Evolutionary conservation across 2,888 invertebrate species (phyloP).

Genomic region (Philereme vetulata): DNA sequence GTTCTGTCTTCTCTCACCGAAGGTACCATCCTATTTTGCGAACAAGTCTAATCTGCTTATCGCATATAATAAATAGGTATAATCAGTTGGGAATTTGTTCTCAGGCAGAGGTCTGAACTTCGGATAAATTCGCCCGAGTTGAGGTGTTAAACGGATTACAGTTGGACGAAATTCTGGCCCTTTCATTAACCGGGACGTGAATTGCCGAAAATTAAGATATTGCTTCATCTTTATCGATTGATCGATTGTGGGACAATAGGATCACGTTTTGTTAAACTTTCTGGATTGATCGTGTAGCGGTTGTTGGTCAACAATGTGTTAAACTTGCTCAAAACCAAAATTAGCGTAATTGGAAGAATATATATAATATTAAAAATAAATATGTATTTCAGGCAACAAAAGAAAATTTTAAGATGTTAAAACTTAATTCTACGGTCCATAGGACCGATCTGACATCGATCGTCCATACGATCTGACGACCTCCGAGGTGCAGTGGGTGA

Average conservation of each 20-base stretch:
- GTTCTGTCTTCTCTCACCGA: constrained; percentile 15
- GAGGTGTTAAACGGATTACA: constrained; percentile 66
- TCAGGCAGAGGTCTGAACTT: constrained; percentile 44
- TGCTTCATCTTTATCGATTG: constrained; percentile 18
- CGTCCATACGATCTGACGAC: too few relatives aligned
- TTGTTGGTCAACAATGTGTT: too few relatives aligned
- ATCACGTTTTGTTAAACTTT: too few relatives aligned
- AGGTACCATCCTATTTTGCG: constrained; percentile 39
- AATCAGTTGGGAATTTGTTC: constrained; percentile 57
- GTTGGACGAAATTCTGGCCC: constrained; percentile 48
- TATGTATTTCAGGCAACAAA: too few relatives aligned
- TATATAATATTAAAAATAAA: too few relatives aligned
- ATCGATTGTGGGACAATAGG: not conserved
- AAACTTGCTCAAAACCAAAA: too few relatives aligned
- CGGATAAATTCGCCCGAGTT: constrained; percentile 53
- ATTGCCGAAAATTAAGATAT: constrained; percentile 39
- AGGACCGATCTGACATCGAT: too few relatives aligned
- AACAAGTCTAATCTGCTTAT: constrained; percentile 51
- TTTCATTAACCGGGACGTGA: constrained; percentile 54
- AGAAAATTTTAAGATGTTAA: too few relatives aligned
- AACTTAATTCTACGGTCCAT: too few relatives aligned
- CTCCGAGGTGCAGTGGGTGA: too few relatives aligned
- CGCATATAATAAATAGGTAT: constrained; percentile 54
- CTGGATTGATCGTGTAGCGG: too few relatives aligned
- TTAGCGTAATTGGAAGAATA: too few relatives aligned